Conservation (phyloP, 2,113 vertebrate species). For the Sinocyclocheilus anophthalmus region DNA sequence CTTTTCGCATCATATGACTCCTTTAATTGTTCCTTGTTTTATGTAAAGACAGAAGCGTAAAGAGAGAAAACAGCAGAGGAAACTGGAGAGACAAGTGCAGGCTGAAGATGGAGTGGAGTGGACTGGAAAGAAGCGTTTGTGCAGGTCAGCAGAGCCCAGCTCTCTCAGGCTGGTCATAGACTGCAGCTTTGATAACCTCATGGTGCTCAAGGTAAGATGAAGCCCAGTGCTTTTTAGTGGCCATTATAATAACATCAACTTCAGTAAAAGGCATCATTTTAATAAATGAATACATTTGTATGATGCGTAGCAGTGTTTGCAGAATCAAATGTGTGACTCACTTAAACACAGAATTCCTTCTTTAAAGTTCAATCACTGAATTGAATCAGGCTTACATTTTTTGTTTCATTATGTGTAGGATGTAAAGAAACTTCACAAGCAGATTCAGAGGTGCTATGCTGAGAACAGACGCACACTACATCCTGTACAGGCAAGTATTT, state of each 20-base stretch:
- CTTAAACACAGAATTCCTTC: not conserved
- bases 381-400: not conserved
- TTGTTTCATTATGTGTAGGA: constrained; percentile 74
- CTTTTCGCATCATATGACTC: too few species aligned
- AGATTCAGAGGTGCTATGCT: constrained; percentile 95
- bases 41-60: too few species aligned
- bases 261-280: not conserved
- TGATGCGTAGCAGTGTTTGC: not conserved
- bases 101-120: too few species aligned
- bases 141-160: too few species aligned
- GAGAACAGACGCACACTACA: constrained; percentile 89
- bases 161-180: too few species aligned
- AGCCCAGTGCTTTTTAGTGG: too few species aligned
- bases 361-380: not conserved
- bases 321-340: not conserved
- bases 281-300: not conserved
- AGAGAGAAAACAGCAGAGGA: too few species aligned
- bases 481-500: constrained; percentile 85
- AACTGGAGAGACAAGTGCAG: too few species aligned
- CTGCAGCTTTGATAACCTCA: too few species aligned
- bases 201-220: too few species aligned
- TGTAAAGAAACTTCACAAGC: constrained; percentile 95
- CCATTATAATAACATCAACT: not conserved
- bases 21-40: too few species aligned
- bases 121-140: too few species aligned